A percentile compares a stretch with the other conserved stretches of the same genome.
Conservation (phyloP, 2,113 vertebrate genomes). For the Pachycephala philippinensis region DNA sequence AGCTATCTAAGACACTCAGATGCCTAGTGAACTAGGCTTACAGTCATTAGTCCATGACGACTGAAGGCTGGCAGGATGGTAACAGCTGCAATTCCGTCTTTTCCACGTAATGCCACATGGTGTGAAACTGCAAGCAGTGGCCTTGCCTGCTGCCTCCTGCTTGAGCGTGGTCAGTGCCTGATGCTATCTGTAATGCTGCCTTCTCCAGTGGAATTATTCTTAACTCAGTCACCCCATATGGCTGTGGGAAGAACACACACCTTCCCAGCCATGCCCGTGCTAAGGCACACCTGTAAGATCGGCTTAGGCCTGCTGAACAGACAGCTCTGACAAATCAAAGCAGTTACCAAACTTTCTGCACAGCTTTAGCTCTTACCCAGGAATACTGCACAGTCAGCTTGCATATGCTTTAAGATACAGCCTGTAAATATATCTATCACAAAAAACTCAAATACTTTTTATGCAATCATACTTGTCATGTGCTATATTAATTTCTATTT, state of each 20-base stretch:
- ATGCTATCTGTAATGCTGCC: rapidly evolving
- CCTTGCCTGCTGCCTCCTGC: neutral
- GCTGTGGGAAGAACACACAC: neutral
- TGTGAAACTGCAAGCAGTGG: neutral
- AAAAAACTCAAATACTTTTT: neutral
- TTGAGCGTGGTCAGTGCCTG: rapidly evolving
- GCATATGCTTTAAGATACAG: neutral
- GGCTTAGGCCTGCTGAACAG: neutral
- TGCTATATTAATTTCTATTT: neutral
- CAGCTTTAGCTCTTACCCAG: neutral
- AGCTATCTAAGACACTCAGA: neutral
- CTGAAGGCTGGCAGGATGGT: neutral
- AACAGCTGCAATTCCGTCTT: neutral
- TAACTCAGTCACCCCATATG: rapidly evolving
- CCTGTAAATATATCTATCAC: neutral
- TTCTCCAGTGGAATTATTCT: neutral
- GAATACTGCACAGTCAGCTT: neutral
- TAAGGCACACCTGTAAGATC: neutral
- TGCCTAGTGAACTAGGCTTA: neutral
- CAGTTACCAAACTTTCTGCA: neutral
- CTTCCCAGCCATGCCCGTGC: neutral
- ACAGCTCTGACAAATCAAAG: neutral
- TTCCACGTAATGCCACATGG: neutral
- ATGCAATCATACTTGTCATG: neutral
- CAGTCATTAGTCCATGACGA: neutral